These are phyloP conservation scores for Zosterops borbonicus DNA, from an alignment of 2,113 vertebrate species.

Conservation along the genomic window DNA sequence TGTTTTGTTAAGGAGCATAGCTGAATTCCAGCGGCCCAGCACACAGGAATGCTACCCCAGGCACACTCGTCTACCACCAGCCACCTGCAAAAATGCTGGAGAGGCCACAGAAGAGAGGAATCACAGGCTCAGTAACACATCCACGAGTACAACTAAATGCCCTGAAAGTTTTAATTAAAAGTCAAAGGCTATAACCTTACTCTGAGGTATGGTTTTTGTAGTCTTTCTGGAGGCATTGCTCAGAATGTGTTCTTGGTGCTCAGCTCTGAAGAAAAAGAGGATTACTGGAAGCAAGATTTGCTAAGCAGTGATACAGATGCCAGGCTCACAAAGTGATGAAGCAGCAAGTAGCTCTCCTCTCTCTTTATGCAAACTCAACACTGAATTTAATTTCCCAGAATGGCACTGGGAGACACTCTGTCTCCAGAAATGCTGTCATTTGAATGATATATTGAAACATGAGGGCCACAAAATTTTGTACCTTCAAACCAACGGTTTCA, in stretches of 20 bases:
- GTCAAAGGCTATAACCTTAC: not conserved
- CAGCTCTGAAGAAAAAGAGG: not conserved
- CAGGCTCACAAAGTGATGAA: not conserved
- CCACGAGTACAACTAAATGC: not conserved
- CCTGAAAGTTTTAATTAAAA: not conserved
- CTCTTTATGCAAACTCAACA: slow-evolving; percentile 10
- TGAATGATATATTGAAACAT: not conserved
- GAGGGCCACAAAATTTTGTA: not conserved
- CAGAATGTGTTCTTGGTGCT: not conserved
- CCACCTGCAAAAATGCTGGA: not conserved
- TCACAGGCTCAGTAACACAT: not conserved
- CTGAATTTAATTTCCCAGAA: not conserved
- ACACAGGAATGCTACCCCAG: slow-evolving; percentile 31
- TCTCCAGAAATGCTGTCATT: not conserved
- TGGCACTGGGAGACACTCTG: not conserved
- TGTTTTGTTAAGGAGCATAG: slow-evolving; percentile 34
- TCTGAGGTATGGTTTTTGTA: not conserved
- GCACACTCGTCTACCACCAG: not conserved
- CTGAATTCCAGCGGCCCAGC: slow-evolving; percentile 26
- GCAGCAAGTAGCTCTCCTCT: not conserved
- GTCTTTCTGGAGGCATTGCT: not conserved
- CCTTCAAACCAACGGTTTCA: not conserved
- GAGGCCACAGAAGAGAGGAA: not conserved
- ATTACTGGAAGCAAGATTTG: slow-evolving; percentile 5
- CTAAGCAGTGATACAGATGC: not conserved